Evolutionary conservation across 2,797 vertebrate species (phyloP).

Genomic region (Cuculus canorus): DNA sequence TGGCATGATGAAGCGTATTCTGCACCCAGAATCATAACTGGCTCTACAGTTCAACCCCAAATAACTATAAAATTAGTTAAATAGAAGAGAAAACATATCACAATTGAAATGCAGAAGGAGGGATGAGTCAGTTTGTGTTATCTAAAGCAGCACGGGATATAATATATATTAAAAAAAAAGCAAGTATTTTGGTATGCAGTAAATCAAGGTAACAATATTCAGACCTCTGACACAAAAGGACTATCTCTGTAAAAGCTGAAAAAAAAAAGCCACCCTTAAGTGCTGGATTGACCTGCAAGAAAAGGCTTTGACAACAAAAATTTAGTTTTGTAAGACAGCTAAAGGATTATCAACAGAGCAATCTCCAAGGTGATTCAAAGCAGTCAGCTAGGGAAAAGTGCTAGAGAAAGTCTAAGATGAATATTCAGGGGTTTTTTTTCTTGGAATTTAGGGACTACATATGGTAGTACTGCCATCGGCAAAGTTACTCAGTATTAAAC

Average conservation of each 20-base stretch:
- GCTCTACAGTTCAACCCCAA: not conserved
- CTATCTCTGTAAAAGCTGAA: not conserved
- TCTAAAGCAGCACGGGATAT: not conserved
- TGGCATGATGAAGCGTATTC: not conserved
- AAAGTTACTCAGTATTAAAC: not conserved
- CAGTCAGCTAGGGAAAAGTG: not conserved
- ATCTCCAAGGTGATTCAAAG: not conserved
- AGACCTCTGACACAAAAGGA: not conserved
- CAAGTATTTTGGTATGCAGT: not conserved
- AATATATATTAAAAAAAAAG: not conserved
- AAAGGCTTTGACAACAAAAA: not conserved
- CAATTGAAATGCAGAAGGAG: not conserved
- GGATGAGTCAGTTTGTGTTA: not conserved
- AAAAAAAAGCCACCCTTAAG: not conserved
- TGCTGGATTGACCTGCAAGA: not conserved
- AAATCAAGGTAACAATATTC: not conserved
- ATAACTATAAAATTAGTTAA: not conserved
- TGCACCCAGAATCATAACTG: not conserved
- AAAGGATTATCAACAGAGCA: not conserved
- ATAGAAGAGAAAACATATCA: not conserved
- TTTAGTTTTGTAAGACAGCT: not conserved
- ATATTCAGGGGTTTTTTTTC: not conserved
- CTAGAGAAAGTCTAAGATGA: not conserved
- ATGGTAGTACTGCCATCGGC: not conserved
- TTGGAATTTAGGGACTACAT: not conserved